A percentile compares a stretch with the other conserved stretches of the same genome.
phyloP scores from a whole-genome alignment of 2,113 vertebrate species.

The Cervus canadensis region DNA sequence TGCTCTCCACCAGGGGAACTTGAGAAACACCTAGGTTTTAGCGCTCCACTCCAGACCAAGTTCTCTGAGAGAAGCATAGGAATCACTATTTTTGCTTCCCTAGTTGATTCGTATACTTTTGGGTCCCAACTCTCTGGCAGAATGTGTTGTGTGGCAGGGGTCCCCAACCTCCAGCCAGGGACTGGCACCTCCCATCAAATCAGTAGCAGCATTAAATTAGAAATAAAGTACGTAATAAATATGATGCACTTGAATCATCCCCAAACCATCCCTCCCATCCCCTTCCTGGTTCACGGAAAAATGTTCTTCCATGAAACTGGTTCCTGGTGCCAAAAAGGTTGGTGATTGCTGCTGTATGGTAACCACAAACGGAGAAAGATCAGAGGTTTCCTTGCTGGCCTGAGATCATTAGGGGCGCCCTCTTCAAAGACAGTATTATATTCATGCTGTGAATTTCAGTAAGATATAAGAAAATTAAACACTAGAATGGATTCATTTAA shows the following conservation, averaged over 20 bases:
- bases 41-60: not conserved
- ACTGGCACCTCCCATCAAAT: not conserved
- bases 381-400: not conserved
- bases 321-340: not conserved
- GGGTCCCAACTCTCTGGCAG: not conserved
- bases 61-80: not conserved
- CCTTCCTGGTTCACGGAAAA: not conserved
- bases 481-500: not conserved
- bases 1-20: not conserved
- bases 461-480: not conserved
- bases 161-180: not conserved
- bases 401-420: not conserved
- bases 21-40: not conserved
- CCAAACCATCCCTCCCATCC: not conserved
- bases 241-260: not conserved
- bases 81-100: not conserved
- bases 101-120: not conserved
- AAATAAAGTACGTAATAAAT: not conserved
- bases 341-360: not conserved
- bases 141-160: not conserved
- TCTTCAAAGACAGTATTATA: not conserved
- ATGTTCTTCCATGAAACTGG: not conserved
- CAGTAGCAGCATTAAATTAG: not conserved
- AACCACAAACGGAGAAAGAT: not conserved
- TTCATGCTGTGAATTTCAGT: not conserved